Conservation (phyloP, 2,797 vertebrate species). For the Simalia tracyae region DNA sequence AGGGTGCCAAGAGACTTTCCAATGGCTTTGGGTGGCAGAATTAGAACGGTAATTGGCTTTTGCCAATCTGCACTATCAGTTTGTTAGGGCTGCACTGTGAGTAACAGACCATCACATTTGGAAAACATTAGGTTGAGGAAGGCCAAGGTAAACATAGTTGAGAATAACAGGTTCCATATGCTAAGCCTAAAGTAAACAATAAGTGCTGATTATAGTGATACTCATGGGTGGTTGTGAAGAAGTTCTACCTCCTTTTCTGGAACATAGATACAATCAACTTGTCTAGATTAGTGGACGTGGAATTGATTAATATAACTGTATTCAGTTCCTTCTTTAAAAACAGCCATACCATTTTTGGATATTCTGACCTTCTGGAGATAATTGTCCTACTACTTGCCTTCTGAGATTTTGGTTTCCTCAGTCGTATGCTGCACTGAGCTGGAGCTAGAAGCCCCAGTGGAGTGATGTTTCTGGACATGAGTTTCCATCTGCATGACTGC, state of each 20-base stretch:
- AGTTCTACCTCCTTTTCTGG: not conserved
- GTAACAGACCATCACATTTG: not conserved
- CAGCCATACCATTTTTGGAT: not conserved
- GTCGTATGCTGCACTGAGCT: conserved; percentile 62
- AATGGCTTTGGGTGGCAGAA: not conserved
- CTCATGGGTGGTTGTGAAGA: not conserved
- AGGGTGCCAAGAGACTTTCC: not conserved
- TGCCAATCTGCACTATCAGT: not conserved
- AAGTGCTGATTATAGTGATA: not conserved
- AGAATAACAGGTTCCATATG: not conserved
- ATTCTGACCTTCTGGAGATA: not conserved
- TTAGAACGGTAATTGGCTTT: not conserved
- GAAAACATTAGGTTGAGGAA: not conserved
- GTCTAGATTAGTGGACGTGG: not conserved
- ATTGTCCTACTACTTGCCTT: conserved; percentile 58
- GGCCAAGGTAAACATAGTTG: not conserved
- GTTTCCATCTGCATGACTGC: conserved; percentile 58
- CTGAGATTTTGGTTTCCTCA: conserved; percentile 63
- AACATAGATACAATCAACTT: not conserved
- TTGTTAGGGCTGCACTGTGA: not conserved
- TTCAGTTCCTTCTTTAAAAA: not conserved
- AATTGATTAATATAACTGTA: not conserved
- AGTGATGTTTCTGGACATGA: conserved; percentile 57
- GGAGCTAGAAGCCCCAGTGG: conserved; percentile 64
- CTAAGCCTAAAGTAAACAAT: not conserved